A percentile compares a stretch with the other conserved stretches of the same genome.
phyloP scores from a whole-genome alignment of 2,113 vertebrate species.

The Dipodomys spectabilis region DNA sequence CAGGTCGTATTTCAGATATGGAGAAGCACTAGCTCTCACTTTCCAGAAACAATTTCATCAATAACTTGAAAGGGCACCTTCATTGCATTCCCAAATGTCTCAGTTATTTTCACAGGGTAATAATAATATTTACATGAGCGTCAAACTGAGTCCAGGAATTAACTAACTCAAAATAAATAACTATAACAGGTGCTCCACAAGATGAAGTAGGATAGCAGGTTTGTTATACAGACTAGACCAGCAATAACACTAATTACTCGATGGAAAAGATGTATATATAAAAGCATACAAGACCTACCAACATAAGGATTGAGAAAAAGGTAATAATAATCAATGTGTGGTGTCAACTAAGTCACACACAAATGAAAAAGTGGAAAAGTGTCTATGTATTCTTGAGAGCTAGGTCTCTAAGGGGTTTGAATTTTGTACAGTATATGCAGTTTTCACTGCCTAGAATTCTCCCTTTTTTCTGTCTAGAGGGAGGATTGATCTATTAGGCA shows the following conservation, averaged over 20 bases:
- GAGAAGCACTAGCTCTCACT: neutral
- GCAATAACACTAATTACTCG: neutral
- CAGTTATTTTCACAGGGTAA: neutral
- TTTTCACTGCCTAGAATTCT: neutral
- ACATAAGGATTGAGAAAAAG: neutral
- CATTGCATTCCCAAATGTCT: neutral
- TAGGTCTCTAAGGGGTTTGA: neutral
- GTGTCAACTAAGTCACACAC: neutral
- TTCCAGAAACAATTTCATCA: neutral
- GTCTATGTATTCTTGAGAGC: neutral
- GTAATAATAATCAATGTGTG: neutral
- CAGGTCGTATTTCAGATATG: neutral
- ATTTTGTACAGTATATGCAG: neutral
- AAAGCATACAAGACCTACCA: neutral
- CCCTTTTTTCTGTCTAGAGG: neutral
- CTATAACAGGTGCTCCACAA: neutral
- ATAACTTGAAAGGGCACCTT: neutral
- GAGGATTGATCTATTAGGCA: neutral
- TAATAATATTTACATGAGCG: neutral
- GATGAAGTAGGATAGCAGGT: neutral
- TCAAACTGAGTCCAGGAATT: constrained; percentile 27
- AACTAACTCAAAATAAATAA: constrained; percentile 45
- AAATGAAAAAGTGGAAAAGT: neutral
- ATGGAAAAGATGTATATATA: neutral
- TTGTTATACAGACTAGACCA: neutral